phyloP scores from a whole-genome alignment of 2,797 vertebrate genomes.

The Anableps anableps region DNA sequence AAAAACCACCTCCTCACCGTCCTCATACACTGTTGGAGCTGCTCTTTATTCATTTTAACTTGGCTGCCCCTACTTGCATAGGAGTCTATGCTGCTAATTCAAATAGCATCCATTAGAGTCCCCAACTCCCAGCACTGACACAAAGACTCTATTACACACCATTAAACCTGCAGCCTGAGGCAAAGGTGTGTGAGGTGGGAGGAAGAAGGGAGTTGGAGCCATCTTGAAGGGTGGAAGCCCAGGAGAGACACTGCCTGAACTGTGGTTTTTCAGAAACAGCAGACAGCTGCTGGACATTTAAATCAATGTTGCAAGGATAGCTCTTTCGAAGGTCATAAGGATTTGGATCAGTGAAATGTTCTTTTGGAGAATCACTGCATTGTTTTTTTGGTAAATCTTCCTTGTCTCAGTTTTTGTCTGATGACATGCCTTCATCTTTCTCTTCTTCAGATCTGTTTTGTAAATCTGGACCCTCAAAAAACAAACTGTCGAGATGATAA shows the following conservation, averaged over 20 bases:
- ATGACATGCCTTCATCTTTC: constrained; percentile 4
- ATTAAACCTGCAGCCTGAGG: constrained; percentile 54
- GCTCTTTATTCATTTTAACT: constrained; percentile 45
- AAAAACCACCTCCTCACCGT: neutral
- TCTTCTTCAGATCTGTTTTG: constrained; percentile 90
- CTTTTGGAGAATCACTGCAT: neutral
- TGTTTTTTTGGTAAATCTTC: neutral
- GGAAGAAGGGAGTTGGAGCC: constrained; percentile 22
- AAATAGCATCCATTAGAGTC: constrained; percentile 35
- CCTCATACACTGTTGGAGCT: constrained; percentile 9
- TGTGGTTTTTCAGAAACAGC: constrained; percentile 10
- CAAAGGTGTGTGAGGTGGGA: constrained; percentile 22
- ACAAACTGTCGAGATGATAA: constrained; percentile 80
- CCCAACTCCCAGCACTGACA: constrained; percentile 52
- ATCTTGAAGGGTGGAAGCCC: constrained; percentile 9
- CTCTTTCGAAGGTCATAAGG: constrained; percentile 9
- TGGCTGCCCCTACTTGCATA: constrained; percentile 33
- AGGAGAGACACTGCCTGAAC: constrained; percentile 21
- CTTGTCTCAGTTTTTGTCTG: neutral
- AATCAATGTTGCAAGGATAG: constrained; percentile 7
- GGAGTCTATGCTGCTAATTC: constrained; percentile 44
- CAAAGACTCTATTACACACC: constrained; percentile 60
- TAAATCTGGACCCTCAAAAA: constrained; percentile 88
- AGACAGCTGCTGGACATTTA: constrained; percentile 29
- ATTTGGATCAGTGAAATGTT: constrained; percentile 20